phyloP scores from a whole-genome alignment of 2,888 invertebrate genomes.

The Macaria liturata region DNA sequence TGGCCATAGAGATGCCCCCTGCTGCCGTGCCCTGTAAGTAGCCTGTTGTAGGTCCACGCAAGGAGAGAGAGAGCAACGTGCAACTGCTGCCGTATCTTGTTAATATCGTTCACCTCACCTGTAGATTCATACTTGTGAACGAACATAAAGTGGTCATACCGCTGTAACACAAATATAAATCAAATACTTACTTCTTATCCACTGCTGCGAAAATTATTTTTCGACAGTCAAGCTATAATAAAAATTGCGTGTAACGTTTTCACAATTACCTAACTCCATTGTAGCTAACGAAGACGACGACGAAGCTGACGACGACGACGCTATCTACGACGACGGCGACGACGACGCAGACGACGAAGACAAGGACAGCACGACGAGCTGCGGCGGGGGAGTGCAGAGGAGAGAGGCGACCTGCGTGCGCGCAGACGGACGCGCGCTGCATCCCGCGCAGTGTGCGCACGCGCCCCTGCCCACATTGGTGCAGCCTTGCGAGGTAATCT shows the following conservation, averaged over 20 bases:
- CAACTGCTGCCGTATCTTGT: no score
- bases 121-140: no score
- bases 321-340: slow-evolving; percentile 67
- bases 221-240: no score
- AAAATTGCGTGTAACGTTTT: no score
- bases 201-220: no score
- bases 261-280: no score
- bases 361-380: slow-evolving; percentile 51
- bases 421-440: slow-evolving; percentile 72
- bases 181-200: no score
- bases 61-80: no score
- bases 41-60: background rate
- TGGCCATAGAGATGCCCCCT: slow-evolving; percentile 65
- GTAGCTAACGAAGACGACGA: slow-evolving; percentile 62
- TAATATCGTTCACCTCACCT: no score
- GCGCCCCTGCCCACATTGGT: slow-evolving; percentile 78
- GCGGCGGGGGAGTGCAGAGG: slow-evolving; percentile 84
- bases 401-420: slow-evolving; percentile 82
- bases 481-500: slow-evolving; percentile 77
- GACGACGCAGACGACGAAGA: slow-evolving; percentile 55
- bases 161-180: no score
- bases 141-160: no score
- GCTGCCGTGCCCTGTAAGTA: slow-evolving; percentile 52
- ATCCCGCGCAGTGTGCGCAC: slow-evolving; percentile 75
- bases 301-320: slow-evolving; percentile 63